A percentile compares a stretch with the other conserved stretches of the same genome.
These are phyloP conservation scores for Orientallactaga bullata DNA, from an alignment of 2,113 vertebrate species.

Conservation along the genomic window DNA sequence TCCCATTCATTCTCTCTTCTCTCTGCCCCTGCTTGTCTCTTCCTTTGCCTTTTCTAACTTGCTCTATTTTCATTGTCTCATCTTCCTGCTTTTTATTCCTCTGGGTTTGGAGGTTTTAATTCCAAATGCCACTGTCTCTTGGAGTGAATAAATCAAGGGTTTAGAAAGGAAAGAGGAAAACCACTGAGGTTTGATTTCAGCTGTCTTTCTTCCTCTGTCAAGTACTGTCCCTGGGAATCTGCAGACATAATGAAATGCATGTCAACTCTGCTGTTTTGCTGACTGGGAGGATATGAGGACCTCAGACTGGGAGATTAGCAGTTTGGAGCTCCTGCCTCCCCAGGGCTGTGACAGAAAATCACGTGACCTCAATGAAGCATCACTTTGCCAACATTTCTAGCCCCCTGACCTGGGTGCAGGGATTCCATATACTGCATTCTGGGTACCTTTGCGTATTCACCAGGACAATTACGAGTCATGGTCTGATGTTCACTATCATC, in stretches of 20 bases:
- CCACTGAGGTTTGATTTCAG: slow-evolving; percentile 58
- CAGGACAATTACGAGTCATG: not conserved
- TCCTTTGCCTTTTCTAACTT: not conserved
- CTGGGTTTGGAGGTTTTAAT: slow-evolving; percentile 68
- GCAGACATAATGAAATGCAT: slow-evolving; percentile 43
- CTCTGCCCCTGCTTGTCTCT: not conserved
- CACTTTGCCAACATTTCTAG: not conserved
- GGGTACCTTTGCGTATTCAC: not conserved
- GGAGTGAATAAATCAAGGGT: slow-evolving; percentile 60
- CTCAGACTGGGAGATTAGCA: not conserved
- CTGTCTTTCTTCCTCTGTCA: not conserved
- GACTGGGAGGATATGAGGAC: not conserved
- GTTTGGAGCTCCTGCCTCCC: not conserved
- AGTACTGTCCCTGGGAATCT: slow-evolving; percentile 23
- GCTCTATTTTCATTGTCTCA: slow-evolving; percentile 40
- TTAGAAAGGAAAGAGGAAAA: slow-evolving; percentile 40
- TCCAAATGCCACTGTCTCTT: slow-evolving; percentile 46
- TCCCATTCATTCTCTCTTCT: not conserved
- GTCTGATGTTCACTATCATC: not conserved
- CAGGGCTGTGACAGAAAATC: not conserved
- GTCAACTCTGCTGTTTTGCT: slow-evolving; percentile 1
- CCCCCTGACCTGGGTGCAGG: not conserved
- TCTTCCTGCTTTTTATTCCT: slow-evolving; percentile 53
- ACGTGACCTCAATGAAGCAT: not conserved
- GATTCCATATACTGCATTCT: not conserved